Conservation (phyloP, 1,140 invertebrate genomes). For the Cydia pomonella region DNA sequence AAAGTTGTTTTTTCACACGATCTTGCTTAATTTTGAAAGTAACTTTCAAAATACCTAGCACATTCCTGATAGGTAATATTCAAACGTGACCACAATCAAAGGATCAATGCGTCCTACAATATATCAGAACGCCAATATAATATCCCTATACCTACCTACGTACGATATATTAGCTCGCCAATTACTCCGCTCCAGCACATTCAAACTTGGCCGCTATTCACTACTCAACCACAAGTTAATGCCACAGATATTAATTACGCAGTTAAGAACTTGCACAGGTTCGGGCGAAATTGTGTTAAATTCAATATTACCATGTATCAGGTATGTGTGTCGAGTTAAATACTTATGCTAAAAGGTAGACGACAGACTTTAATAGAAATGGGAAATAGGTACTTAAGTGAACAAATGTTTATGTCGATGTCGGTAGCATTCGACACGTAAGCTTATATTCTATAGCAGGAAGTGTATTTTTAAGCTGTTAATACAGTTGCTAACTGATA, state of each 20-base stretch:
- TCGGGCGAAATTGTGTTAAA: not conserved
- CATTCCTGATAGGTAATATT: too few relatives aligned
- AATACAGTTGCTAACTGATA: too few relatives aligned
- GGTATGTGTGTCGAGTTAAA: not conserved
- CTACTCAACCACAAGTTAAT: not conserved
- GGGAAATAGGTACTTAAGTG: too few relatives aligned
- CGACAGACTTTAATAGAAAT: too few relatives aligned
- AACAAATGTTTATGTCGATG: too few relatives aligned
- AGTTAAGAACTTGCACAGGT: not conserved
- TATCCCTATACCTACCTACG: not conserved
- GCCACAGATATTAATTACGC: conserved; percentile 4
- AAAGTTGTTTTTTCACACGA: too few relatives aligned
- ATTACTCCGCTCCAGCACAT: not conserved
- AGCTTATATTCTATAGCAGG: too few relatives aligned
- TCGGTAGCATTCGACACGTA: too few relatives aligned
- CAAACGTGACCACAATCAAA: not conserved
- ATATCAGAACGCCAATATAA: not conserved
- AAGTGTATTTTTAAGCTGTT: too few relatives aligned
- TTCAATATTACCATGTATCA: not conserved
- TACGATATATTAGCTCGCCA: not conserved
- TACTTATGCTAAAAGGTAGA: too few relatives aligned
- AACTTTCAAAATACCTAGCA: too few relatives aligned
- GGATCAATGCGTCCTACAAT: not conserved
- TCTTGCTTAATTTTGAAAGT: too few relatives aligned
- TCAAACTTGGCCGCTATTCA: conserved; percentile 4